Conservation (phyloP, 2,797 vertebrate species). For the Petrocephalus schoutedeni region DNA sequence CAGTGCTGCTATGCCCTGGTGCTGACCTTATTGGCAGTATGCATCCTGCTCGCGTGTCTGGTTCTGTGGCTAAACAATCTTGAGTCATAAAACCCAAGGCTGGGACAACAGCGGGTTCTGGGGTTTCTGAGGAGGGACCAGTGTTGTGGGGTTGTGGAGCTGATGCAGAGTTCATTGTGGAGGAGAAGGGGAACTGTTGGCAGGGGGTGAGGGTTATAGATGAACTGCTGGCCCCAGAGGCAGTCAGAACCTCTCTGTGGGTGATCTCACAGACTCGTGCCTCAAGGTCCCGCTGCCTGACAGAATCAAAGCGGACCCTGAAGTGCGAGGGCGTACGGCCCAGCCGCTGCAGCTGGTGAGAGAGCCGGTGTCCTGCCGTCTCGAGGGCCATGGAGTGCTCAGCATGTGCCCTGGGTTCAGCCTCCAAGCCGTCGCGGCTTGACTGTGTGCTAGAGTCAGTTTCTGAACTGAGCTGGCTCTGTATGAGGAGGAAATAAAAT, state of each 20-base stretch:
- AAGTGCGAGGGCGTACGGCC: constrained; percentile 18
- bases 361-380: constrained; percentile 29
- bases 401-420: background rate
- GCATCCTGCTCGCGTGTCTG: background rate
- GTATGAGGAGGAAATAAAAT: constrained; percentile 18
- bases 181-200: constrained; percentile 49
- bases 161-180: constrained; percentile 26
- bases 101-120: constrained; percentile 17
- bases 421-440: constrained; percentile 21
- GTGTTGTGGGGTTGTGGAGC: constrained; percentile 10
- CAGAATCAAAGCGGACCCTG: constrained; percentile 21
- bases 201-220: constrained; percentile 61
- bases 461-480: constrained; percentile 58
- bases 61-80: background rate
- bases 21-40: background rate
- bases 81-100: background rate
- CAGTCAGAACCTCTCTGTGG: constrained; percentile 41
- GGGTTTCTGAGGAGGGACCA: background rate
- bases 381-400: constrained; percentile 15
- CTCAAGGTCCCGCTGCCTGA: constrained; percentile 30
- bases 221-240: constrained; percentile 26
- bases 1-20: background rate
- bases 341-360: constrained; percentile 30
- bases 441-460: constrained; percentile 55
- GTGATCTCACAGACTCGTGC: constrained; percentile 46